Base-by-base conservation (phyloP, 2,113 vertebrate genomes). In the Oxygymnocypris stewartii region DNA sequence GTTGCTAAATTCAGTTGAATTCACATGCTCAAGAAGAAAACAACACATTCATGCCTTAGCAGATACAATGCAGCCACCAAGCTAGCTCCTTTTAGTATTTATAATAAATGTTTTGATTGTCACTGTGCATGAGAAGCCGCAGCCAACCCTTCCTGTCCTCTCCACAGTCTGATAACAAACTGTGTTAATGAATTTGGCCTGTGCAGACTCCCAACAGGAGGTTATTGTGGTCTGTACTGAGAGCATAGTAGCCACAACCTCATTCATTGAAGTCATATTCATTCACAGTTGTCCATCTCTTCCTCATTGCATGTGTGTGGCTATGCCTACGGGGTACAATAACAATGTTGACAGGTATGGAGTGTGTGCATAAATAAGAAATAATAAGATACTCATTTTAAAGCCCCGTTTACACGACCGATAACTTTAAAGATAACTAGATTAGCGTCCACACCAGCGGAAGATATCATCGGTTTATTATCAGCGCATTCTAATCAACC, bases 261-360 rank as follows among this genome's bases (percentile, higher is more conserved):
- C 31, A 47, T 65, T 65, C 79, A 65, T 81, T 81, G 42, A 81
- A 65, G 31, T 81, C 40, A 25, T 47, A 81, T 31, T 81, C n/a
- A 67, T 67, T 65, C 40, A 79, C 51, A 67, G 40, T 47, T 80
- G 40, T 76, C n/a, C n/a, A 65, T 81, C 79, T 65, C 79, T 65
- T 81, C 23, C 40, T 67, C 37, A 47, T 16, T 25, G n/a, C 7
- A 47, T 0, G n/a, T 20, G 59, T 28, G 2, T 1, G 14, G 16
- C 14, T 65, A 42, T 81, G 37, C 61, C 57, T 65, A n/a, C 44
- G 6, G 74, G 84, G 71, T 85, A 16, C 61, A 28, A 54, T 54
- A 44, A 67, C 28, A n/a, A n/a, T 47, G 49, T 76, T 28, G 86
- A 80, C 28, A 10, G 12, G 51, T 80, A 61, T 37, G 18, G 59